Base-by-base conservation (phyloP, 2,797 vertebrate genomes). In the Enteromius anoplus region DNA sequence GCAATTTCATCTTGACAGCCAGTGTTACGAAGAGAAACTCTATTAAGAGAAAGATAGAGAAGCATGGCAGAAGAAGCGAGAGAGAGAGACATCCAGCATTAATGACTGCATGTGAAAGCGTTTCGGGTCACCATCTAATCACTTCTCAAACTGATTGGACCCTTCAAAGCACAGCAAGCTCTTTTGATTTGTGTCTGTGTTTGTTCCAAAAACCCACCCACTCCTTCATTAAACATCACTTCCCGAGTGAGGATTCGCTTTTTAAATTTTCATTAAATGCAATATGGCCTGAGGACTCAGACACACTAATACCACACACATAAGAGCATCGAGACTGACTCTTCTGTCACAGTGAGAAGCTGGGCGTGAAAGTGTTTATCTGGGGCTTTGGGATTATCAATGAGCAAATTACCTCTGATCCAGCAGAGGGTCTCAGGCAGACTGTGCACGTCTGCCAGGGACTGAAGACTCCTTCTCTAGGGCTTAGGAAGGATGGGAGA, bases 181-280 rank as follows among this genome's bases (percentile, higher is more conserved):
- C 69, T 76, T 47, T n/a, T 86, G 70, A 69, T 62, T 64, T 40
- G 34, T 66, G 40, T 82, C 26, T 75, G 73, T 78, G 79, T 72
- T 55, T 66, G 70, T 70, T 42, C 49, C 62, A 40, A 42, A 64
- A 82, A 58, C 34, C 72, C 62, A 45, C 55, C 21, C 23, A 47
- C 69, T 78, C 45, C 45, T 26, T 82, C 62, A 60, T 78, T 73
- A 49, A 75, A 26, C 68, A 60, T 85, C 66, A 58, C 69, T 79
- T 73, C 23, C 40, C 17, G 29, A 85, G 75, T 58, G 65, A 82
- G 76, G 82, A 87, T 87, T 87, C 86, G 77, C 71, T 76, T 32
- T 42, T 85, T 80, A 85, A 86, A 78, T 81, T 78, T 87, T 82
- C 81, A 89, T 89, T 87, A 88, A 80, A 76, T 68, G 60, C 51